A percentile compares a stretch with the other conserved stretches of the same genome.
phyloP scores from a whole-genome alignment of 2,797 vertebrate species.

The Sebastes trivittatus region DNA sequence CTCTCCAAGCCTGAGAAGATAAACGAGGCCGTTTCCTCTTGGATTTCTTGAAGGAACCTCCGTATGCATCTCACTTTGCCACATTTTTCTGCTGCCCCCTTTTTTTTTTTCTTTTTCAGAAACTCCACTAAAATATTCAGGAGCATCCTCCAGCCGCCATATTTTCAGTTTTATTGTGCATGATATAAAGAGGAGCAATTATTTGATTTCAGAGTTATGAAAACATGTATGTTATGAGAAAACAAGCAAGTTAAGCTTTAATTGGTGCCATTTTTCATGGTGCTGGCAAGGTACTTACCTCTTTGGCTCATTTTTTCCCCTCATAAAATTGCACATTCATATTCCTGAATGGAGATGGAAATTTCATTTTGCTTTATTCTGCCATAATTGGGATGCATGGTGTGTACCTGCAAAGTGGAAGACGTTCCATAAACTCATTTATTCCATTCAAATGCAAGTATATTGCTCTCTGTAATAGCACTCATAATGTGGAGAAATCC shows the following conservation, averaged over 20 bases:
- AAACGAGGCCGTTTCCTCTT: conserved; percentile 89
- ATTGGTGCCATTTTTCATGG: conserved; percentile 97
- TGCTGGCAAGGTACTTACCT: conserved; percentile 96
- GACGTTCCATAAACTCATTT: conserved; percentile 72
- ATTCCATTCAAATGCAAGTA: conserved; percentile 65
- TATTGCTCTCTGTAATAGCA: conserved; percentile 78
- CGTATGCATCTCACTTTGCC: conserved; percentile 84
- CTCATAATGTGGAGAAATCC: conserved; percentile 67
- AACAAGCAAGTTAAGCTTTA: conserved; percentile 98
- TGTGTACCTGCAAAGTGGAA: conserved; percentile 79
- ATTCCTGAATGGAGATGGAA: conserved; percentile 90
- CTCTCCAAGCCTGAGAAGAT: conserved; percentile 88
- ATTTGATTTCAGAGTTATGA: conserved; percentile 99
- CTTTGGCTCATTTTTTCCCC: conserved; percentile 90
- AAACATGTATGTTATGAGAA: conserved; percentile 99
- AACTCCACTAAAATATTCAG: conserved; percentile 95
- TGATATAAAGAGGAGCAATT: conserved; percentile 97
- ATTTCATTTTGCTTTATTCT: conserved; percentile 82
- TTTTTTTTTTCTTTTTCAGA: conserved; percentile 84
- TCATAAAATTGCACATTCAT: conserved; percentile 93
- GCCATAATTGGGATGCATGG: conserved; percentile 83
- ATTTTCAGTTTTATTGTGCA: conserved; percentile 95
- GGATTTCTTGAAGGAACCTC: conserved; percentile 90
- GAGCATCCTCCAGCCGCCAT: conserved; percentile 90
- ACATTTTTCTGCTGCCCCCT: conserved; percentile 78